Percentiles rank a stretch among this genome's conserved stretches.
Evolutionary conservation across 2,113 vertebrate genomes (phyloP).

Genomic region (Pomatostomus ruficeps): DNA sequence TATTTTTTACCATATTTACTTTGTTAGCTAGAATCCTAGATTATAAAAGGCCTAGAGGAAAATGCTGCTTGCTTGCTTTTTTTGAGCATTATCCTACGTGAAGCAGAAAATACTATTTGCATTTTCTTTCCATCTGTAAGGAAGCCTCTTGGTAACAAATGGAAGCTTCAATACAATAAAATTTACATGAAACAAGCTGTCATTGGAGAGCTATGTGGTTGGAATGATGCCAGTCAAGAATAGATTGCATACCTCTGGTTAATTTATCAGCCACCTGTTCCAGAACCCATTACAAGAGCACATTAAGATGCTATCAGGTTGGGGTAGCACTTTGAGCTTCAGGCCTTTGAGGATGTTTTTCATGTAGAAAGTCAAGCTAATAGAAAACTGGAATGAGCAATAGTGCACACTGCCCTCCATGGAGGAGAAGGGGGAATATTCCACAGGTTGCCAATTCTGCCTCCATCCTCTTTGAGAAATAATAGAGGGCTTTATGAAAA

Average conservation of each 20-base stretch:
- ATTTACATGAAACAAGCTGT: constrained; percentile 51
- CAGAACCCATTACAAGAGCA: constrained; percentile 34
- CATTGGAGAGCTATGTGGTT: constrained; percentile 22
- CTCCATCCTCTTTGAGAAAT: neutral
- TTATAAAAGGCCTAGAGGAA: neutral
- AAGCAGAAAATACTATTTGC: constrained; percentile 28
- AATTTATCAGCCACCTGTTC: constrained; percentile 73
- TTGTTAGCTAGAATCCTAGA: neutral
- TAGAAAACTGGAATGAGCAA: neutral
- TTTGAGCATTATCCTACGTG: neutral
- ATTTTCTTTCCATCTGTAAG: constrained; percentile 37
- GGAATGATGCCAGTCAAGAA: constrained; percentile 56
- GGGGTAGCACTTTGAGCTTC: neutral
- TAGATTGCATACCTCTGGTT: constrained; percentile 60
- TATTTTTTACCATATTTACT: neutral
- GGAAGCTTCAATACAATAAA: constrained; percentile 36
- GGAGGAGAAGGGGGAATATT: neutral
- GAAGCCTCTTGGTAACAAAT: constrained; percentile 36
- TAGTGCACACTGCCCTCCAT: neutral
- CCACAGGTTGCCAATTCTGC: neutral
- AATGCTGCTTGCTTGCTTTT: neutral
- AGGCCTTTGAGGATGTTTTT: neutral
- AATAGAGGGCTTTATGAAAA: neutral
- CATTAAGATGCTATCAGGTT: constrained; percentile 43
- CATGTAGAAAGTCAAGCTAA: neutral